Evolutionary conservation across 2,888 invertebrate species (phyloP).

Genomic region (Callyntrura guangdongensis): DNA sequence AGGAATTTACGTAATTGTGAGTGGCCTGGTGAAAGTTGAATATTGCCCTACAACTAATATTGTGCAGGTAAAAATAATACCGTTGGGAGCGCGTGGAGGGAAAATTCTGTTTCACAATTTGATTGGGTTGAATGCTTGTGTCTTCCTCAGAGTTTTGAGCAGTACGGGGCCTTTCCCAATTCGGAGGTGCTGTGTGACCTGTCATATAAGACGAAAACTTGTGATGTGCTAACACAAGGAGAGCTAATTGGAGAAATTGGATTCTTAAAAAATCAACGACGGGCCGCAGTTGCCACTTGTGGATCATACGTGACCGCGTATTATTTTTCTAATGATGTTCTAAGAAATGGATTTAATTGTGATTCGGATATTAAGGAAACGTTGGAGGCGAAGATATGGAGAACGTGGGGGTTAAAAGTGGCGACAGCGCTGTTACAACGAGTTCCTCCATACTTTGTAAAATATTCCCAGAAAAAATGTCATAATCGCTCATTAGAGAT

Average conservation of each 20-base stretch:
- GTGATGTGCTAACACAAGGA: constrained; percentile 89
- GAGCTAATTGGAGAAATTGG: constrained; percentile 89
- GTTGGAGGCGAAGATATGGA: constrained; percentile 89
- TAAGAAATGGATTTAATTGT: constrained; percentile 85
- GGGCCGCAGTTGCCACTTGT: constrained; percentile 88
- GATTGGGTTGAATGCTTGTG: too few species aligned
- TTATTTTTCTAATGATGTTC: constrained; percentile 73
- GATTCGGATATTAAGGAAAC: constrained; percentile 86
- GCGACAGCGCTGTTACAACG: constrained; percentile 87
- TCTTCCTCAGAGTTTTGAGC: constrained; percentile 81
- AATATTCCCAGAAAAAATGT: background rate
- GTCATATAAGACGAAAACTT: constrained; percentile 87
- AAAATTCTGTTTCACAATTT: too few species aligned
- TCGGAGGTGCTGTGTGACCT: constrained; percentile 87
- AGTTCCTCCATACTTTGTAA: constrained; percentile 87
- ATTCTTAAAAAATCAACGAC: constrained; percentile 88
- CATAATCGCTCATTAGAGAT: too few species aligned
- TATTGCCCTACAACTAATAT: constrained; percentile 86
- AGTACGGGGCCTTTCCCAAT: constrained; percentile 80
- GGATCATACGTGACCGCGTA: constrained; percentile 88
- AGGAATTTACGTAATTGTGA: constrained; percentile 87
- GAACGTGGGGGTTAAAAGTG: constrained; percentile 88
- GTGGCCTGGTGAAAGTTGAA: constrained; percentile 86
- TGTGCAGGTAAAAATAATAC: constrained; percentile 83
- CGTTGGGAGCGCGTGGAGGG: too few species aligned